Percentiles rank a stretch among this genome's conserved stretches.
These are phyloP conservation scores for Ameiurus melas DNA, from an alignment of 2,113 vertebrate species.

Conservation along the genomic window DNA sequence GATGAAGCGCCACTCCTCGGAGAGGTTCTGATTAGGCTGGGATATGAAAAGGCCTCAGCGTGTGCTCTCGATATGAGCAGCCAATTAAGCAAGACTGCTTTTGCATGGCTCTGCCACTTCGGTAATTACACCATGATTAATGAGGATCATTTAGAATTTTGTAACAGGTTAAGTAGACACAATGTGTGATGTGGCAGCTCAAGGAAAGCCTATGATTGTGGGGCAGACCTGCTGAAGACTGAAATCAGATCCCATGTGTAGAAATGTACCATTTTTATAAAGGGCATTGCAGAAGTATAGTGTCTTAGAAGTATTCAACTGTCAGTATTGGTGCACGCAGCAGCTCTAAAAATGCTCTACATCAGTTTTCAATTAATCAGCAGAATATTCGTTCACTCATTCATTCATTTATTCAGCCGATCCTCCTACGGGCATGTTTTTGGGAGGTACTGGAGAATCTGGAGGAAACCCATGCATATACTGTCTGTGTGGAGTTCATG, in stretches of 20 bases:
- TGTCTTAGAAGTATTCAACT: background rate
- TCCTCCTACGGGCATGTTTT: background rate
- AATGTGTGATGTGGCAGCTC: conserved; percentile 27
- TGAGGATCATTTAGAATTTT: conserved; percentile 61
- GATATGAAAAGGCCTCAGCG: conserved; percentile 50
- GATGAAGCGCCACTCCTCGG: conserved; percentile 42
- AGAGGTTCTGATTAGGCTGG: conserved; percentile 43
- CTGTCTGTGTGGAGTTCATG: background rate
- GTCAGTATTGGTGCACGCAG: background rate
- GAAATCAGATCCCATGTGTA: conserved; percentile 30
- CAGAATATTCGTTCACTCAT: background rate
- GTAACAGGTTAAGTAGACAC: conserved; percentile 51
- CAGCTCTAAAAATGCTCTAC: background rate
- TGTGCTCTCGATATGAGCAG: conserved; percentile 18
- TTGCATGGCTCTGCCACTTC: conserved; percentile 31
- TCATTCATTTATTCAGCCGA: background rate
- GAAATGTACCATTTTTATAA: background rate
- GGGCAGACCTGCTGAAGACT: background rate
- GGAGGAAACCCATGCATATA: background rate
- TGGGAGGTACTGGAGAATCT: background rate
- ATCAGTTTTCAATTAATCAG: background rate
- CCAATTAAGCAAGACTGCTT: conserved; percentile 44
- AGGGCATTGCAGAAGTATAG: no score
- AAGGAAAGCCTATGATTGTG: background rate
- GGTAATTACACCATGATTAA: conserved; percentile 64